phyloP scores from a whole-genome alignment of 1,140 invertebrate species.

The Ruditapes philippinarum region DNA sequence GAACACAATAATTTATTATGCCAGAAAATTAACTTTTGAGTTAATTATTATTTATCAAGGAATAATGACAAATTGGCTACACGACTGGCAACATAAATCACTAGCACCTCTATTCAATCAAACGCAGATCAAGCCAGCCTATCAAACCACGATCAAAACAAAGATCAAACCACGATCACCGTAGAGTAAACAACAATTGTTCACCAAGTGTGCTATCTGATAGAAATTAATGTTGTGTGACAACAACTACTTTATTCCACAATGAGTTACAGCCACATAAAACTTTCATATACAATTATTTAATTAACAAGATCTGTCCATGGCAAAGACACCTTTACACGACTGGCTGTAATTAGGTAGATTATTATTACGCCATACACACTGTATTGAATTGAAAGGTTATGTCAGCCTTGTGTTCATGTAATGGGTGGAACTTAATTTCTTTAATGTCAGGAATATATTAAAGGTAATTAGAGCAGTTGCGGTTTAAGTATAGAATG shows the following conservation, averaged over 20 bases:
- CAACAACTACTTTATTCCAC: conserved; percentile 11
- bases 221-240: conserved; percentile 48
- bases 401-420: not conserved
- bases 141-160: no score
- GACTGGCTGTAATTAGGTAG: not conserved
- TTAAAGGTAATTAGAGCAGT: not conserved
- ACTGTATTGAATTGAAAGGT: conserved; percentile 34
- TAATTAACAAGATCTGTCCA: conserved; percentile 40
- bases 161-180: not conserved
- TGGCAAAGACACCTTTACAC: not conserved
- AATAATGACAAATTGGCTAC: not conserved
- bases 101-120: not conserved
- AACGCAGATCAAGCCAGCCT: no score
- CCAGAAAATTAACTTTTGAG: conserved; percentile 16
- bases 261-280: conserved; percentile 10
- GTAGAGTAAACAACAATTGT: conserved; percentile 18
- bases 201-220: conserved; percentile 35
- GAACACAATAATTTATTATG: no score
- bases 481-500: no score
- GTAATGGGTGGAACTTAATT: not conserved
- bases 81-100: conserved; percentile 6
- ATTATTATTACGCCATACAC: no score
- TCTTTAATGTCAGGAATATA: not conserved
- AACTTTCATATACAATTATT: conserved; percentile 62
- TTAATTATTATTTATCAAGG: conserved; percentile 24